Evolutionary conservation across 2,888 invertebrate species (phyloP), one percentile per base, ranked within the genome.

Genomic region (Xylocampa areola): DNA sequence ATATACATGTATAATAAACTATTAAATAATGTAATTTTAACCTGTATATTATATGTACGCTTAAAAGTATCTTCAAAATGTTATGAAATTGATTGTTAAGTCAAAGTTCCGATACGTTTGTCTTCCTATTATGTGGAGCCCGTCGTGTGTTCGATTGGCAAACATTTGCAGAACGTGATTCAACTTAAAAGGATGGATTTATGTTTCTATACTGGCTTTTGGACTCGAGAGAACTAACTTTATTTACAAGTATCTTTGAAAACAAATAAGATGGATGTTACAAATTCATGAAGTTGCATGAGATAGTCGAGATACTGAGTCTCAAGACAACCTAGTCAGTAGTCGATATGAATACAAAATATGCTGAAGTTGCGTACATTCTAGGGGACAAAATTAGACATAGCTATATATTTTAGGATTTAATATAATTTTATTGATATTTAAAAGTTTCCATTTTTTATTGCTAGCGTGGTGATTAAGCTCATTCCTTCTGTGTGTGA

Each of bases 151-250:
- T 86, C 81, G 77, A 81, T 83, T 82, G 79, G 85, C 83, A 88
- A 90, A 90, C 86, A 89, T 90, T 90, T 89, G 89, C 81, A 76
- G 89, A 89, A 90, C 90, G 90, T 90, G 90, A 88, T 89, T 86
- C 81, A 84, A 89, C 87, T 88, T 84, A 84, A 85, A 87, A 88
- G 82, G 82, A 81, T 81, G 85, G 87, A 87, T 89, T 90, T 89
- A 86, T 85, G 82, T 84, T 79, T 76, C 83, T 80, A 82, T 84
- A 79, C 80, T 80, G 83, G 81, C 80, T 84, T 84, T 80, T 80
- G 77, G 79, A 77, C 81, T 81, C 79, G 64, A 75, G 82, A 77
- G 82, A 81, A 84, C 80, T 76, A 80, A 84, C 80, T 82, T 84
- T 85, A 86, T 85, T 87, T 82, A 82, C 77, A 85, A 84, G 81